Conservation (phyloP, 2,797 vertebrate genomes). For the Acomys russatus region DNA sequence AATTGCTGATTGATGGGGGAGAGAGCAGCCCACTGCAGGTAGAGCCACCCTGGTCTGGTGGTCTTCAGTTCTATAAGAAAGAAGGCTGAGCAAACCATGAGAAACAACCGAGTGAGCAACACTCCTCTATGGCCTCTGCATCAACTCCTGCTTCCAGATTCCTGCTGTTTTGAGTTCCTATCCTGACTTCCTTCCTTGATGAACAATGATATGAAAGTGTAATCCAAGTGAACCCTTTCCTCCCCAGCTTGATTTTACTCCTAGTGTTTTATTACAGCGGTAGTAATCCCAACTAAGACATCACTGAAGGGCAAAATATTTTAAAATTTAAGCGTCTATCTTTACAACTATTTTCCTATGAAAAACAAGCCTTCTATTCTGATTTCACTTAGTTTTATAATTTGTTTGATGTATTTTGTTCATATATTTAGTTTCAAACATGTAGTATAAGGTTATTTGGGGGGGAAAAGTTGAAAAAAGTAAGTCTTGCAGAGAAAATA, state of each 20-base stretch:
- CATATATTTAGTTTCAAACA: background rate
- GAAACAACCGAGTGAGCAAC: background rate
- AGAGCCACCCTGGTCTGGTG: fast-evolving
- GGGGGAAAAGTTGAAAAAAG: background rate
- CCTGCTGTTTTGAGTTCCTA: background rate
- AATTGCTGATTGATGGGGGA: background rate
- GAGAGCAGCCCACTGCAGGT: background rate
- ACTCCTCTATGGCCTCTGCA: background rate
- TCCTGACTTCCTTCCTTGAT: background rate
- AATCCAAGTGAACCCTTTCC: background rate
- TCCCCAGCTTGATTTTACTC: background rate
- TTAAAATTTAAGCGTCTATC: constrained; percentile 22
- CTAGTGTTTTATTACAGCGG: background rate
- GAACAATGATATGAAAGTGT: background rate
- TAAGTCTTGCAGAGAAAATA: background rate
- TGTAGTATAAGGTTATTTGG: background rate
- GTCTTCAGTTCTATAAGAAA: background rate
- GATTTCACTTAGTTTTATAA: background rate
- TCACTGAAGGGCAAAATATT: background rate
- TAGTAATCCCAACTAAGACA: background rate
- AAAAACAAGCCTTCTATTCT: background rate
- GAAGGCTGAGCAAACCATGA: background rate
- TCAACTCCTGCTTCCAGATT: background rate
- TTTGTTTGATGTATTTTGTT: background rate
- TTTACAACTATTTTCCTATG: background rate